Evolutionary conservation across 2,888 invertebrate species (phyloP), one percentile per base, ranked within the genome.

Genomic region (Catocala sponsa): DNA sequence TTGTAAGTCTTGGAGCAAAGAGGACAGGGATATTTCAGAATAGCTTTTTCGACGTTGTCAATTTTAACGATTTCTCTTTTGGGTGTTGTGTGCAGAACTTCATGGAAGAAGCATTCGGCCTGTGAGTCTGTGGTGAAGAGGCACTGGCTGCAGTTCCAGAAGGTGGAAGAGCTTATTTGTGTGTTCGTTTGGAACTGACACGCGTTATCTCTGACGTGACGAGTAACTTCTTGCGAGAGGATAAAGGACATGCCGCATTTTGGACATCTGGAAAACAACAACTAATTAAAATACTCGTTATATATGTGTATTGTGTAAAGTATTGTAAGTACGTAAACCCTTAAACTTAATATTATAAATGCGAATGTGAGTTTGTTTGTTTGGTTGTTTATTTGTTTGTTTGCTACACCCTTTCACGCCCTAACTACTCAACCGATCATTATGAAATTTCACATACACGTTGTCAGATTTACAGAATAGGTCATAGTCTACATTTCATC

Each of bases 61-160:
- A 72, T 56, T 64, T 82, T 84, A 1, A 79, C 65, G 6, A 86
- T 65, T 41, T 91, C 81, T 15, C 78, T 83, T 1, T 86, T 73
- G 0, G 95, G 92, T 9, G 95, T 93, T 0, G 91, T 89, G 81
- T 97, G 97, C 0, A 97, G 90, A 0, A 96, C 95, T 70, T 96
- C 95, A 86, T 98, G 98, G 82, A 96, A 97, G 60, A 97, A 91
- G 58, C 96, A 95, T 81, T 97, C 97, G 0, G 97, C 95, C 67
- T 96, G 95, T 0, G 96, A 96, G 55, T 95, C 94, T 0, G 96
- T 96, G 5, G 94, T 92, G 84, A 95, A 97, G 7, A 94, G 90
- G 74, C 97, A 97, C 52, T 94, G 94, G 66, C 93, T 92, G 85
- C 97, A 97, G 75, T 88, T 94, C 95, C 95, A 95, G 55, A 91